Conservation (phyloP, 1,140 invertebrate species). For the Drosophila tropicalis region DNA sequence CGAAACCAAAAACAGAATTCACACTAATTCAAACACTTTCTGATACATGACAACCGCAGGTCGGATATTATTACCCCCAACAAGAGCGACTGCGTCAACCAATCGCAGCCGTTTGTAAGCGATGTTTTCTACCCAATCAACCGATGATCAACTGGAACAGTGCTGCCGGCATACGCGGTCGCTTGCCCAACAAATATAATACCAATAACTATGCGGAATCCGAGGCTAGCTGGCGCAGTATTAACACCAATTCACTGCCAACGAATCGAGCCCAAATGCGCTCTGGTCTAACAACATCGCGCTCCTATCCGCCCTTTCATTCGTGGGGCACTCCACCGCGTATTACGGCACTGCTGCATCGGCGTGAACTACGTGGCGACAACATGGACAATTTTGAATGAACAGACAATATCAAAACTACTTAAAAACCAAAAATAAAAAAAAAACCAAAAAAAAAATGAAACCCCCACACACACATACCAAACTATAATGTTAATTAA, state of each 20-base stretch:
- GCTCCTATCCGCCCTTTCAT: conserved; percentile 61
- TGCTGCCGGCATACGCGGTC: conserved; percentile 78
- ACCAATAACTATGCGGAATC: conserved; percentile 17
- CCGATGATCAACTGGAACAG: conserved; percentile 77
- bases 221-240: conserved; percentile 45
- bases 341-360: conserved; percentile 82
- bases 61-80: conserved; percentile 83
- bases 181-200: conserved; percentile 43
- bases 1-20: background rate
- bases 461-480: conserved; percentile 7
- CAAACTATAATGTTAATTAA: conserved; percentile 18
- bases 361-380: conserved; percentile 76
- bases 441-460: no score
- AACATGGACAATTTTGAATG: conserved; percentile 70
- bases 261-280: conserved; percentile 23
- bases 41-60: conserved; percentile 50
- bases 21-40: conserved; percentile 28
- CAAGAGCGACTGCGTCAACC: conserved; percentile 83
- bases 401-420: conserved; percentile 43
- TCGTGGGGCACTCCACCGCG: conserved; percentile 81
- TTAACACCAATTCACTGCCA: conserved; percentile 65
- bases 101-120: conserved; percentile 83
- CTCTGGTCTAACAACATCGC: conserved; percentile 14
- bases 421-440: conserved; percentile 8
- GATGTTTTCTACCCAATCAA: conserved; percentile 76